Conservation (phyloP, 2,113 vertebrate genomes). For the Gobius niger region DNA sequence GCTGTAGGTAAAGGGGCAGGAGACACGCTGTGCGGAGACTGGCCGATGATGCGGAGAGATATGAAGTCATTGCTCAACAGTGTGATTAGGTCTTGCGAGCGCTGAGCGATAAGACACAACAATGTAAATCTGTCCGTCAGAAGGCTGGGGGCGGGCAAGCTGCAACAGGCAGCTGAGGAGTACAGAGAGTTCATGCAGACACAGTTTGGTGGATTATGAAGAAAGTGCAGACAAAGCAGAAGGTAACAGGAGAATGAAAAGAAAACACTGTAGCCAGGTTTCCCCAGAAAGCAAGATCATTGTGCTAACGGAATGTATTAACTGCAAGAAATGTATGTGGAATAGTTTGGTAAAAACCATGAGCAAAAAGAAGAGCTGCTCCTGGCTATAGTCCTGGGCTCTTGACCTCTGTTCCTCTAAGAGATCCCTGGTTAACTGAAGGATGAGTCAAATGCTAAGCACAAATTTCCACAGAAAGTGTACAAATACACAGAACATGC, state of each 20-base stretch:
- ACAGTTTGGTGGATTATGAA: background rate
- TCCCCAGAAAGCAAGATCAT: too few relatives aligned
- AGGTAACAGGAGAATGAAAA: background rate
- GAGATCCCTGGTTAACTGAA: too few relatives aligned
- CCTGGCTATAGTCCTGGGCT: too few relatives aligned
- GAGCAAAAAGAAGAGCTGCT: too few relatives aligned
- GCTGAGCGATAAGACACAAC: constrained; percentile 52
- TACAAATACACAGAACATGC: too few relatives aligned
- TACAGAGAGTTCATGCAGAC: background rate
- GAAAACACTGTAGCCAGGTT: background rate
- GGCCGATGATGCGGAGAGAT: constrained; percentile 52
- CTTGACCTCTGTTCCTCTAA: too few relatives aligned
- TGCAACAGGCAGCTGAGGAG: constrained; percentile 44
- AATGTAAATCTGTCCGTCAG: constrained; percentile 68
- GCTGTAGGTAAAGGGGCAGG: constrained; percentile 43
- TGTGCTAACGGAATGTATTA: too few relatives aligned
- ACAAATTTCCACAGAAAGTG: too few relatives aligned
- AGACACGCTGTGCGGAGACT: constrained; percentile 15
- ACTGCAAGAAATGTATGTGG: too few relatives aligned
- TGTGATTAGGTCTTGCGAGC: constrained; percentile 55
- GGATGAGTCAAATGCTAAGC: too few relatives aligned
- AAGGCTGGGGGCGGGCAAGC: constrained; percentile 57
- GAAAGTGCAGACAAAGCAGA: background rate
- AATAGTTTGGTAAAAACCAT: too few relatives aligned
- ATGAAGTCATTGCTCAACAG: constrained; percentile 50